Conservation (phyloP, 1,140 invertebrate genomes). For the Drosophila kikkawai region DNA sequence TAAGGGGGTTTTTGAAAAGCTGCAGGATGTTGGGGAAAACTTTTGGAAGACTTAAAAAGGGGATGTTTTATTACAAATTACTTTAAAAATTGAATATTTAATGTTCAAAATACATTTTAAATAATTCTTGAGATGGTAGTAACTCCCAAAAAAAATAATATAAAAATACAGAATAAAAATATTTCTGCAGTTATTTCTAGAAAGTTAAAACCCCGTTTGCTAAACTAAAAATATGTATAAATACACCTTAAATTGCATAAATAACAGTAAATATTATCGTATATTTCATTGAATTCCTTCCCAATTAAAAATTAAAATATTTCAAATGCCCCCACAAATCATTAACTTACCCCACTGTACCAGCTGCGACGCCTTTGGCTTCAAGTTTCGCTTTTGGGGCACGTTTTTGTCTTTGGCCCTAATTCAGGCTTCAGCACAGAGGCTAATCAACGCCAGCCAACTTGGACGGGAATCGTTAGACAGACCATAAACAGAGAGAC, state of each 20-base stretch:
- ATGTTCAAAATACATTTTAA: neutral
- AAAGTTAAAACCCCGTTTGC: no score
- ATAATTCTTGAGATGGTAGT: neutral
- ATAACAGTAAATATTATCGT: neutral
- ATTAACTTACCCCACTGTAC: constrained; percentile 34
- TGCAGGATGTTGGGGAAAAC: neutral
- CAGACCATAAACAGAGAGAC: constrained; percentile 73
- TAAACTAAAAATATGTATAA: neutral
- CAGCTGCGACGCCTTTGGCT: constrained; percentile 50
- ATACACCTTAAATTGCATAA: neutral
- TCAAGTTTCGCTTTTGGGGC: constrained; percentile 76
- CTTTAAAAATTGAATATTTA: neutral
- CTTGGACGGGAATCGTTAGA: constrained; percentile 79
- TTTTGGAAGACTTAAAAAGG: no score
- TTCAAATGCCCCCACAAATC: neutral
- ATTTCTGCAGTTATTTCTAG: no score
- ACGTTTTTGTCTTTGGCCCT: constrained; percentile 80
- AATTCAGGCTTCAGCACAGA: constrained; percentile 74
- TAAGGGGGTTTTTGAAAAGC: neutral
- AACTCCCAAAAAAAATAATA: neutral
- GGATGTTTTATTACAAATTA: neutral
- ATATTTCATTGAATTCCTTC: no score
- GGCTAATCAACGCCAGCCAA: constrained; percentile 81
- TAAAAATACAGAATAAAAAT: no score
- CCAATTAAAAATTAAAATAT: neutral